Conservation (phyloP, 2,888 invertebrate species). For the Andricus curvator region DNA sequence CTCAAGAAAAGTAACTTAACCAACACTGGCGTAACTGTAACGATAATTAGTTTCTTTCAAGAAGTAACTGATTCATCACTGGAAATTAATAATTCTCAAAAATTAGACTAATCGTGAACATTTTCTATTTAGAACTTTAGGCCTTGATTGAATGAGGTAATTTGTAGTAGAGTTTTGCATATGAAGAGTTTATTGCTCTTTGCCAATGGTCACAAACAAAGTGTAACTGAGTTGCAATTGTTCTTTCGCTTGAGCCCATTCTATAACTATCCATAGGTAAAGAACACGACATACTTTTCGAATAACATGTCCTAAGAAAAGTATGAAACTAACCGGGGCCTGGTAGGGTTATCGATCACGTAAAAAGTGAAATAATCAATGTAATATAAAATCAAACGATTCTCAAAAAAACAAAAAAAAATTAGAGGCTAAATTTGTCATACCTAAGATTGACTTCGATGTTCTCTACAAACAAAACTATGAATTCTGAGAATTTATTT, state of each 20-base stretch:
- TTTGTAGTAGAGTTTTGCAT: background rate
- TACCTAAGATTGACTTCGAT: background rate
- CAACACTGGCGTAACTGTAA: too few relatives aligned
- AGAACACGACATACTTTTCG: conserved; percentile 75
- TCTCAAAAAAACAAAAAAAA: background rate
- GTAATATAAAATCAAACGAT: background rate
- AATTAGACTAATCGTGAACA: background rate
- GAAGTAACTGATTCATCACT: too few relatives aligned
- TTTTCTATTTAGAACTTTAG: background rate
- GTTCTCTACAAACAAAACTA: background rate
- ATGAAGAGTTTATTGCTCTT: conserved; percentile 31
- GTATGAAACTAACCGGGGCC: conserved; percentile 64
- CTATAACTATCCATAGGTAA: conserved; percentile 71
- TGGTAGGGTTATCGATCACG: conserved; percentile 59
- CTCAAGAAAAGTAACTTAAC: too few relatives aligned
- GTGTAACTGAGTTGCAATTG: conserved; percentile 46
- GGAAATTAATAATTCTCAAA: background rate
- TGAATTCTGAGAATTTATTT: background rate
- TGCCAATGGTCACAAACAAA: conserved; percentile 43
- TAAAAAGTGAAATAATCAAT: conserved; percentile 40
- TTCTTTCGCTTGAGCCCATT: conserved; percentile 69
- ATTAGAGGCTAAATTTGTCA: background rate
- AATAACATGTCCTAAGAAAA: conserved; percentile 71
- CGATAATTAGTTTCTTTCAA: too few relatives aligned
- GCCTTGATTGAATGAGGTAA: background rate